These are phyloP conservation scores for Stenoptilia bipunctidactyla DNA, from an alignment of 2,888 invertebrate species.

Conservation along the genomic window DNA sequence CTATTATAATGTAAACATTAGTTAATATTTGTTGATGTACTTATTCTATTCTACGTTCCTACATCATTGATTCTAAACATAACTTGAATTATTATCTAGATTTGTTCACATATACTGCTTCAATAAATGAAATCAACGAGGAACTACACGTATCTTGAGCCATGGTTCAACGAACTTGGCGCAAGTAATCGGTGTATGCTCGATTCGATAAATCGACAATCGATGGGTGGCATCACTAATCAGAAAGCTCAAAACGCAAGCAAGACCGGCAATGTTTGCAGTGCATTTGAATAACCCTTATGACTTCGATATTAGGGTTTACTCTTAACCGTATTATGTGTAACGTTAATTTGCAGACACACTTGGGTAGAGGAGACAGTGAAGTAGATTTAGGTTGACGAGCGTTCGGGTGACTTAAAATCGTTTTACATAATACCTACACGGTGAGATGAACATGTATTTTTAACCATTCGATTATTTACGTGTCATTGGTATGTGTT, in stretches of 20 bases:
- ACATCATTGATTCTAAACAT: no score
- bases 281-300: conserved; percentile 17
- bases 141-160: conserved; percentile 16
- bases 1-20: no score
- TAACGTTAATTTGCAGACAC: conserved; percentile 27
- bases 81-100: no score
- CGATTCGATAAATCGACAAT: conserved; percentile 35
- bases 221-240: conserved; percentile 39
- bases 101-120: neutral
- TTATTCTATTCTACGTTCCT: no score
- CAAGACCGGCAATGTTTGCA: conserved; percentile 20
- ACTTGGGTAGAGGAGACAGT: conserved; percentile 31
- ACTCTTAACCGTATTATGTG: conserved; percentile 12
- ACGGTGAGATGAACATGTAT: no score
- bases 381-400: conserved; percentile 36
- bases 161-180: conserved; percentile 28
- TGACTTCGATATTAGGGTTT: neutral
- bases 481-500: no score
- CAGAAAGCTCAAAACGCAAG: conserved; percentile 29
- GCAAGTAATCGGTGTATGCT: conserved; percentile 36
- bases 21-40: no score
- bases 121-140: neutral
- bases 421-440: neutral
- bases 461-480: no score
- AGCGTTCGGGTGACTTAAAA: conserved; percentile 28